A percentile compares a stretch with the other conserved stretches of the same genome.
These are phyloP conservation scores for Tipula unca DNA, from an alignment of 2,888 invertebrate species.

Conservation along the genomic window DNA sequence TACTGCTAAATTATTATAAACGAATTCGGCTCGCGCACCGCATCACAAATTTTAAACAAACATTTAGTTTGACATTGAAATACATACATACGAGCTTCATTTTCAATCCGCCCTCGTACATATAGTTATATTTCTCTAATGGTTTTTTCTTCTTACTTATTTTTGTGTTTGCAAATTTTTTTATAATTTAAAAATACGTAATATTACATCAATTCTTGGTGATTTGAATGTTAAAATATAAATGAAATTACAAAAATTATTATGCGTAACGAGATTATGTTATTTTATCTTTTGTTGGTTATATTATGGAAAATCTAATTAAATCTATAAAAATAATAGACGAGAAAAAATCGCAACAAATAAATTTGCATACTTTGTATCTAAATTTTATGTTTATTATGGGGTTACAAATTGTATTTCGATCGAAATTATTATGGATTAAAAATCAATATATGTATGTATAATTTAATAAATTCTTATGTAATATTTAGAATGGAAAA, in stretches of 20 bases:
- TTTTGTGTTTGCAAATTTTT: background rate
- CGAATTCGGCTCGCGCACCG: background rate
- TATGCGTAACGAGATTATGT: conserved; percentile 8
- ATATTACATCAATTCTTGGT: background rate
- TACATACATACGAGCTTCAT: background rate
- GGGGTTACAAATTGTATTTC: background rate
- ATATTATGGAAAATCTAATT: background rate
- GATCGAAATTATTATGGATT: background rate
- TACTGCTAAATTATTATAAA: background rate
- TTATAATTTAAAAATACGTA: background rate
- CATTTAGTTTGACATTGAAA: background rate
- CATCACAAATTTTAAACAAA: background rate
- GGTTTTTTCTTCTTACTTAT: background rate
- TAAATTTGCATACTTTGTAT: background rate
- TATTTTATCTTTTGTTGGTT: background rate
- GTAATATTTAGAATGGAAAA: background rate
- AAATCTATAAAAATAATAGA: background rate
- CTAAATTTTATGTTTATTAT: background rate
- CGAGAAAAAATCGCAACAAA: background rate
- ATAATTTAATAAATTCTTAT: background rate
- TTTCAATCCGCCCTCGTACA: no score
- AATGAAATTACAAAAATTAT: background rate
- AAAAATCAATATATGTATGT: background rate
- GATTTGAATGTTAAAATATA: background rate
- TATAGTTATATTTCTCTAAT: background rate